phyloP scores from a whole-genome alignment of 2,797 vertebrate genomes.

The Amphiprion clarkii region DNA sequence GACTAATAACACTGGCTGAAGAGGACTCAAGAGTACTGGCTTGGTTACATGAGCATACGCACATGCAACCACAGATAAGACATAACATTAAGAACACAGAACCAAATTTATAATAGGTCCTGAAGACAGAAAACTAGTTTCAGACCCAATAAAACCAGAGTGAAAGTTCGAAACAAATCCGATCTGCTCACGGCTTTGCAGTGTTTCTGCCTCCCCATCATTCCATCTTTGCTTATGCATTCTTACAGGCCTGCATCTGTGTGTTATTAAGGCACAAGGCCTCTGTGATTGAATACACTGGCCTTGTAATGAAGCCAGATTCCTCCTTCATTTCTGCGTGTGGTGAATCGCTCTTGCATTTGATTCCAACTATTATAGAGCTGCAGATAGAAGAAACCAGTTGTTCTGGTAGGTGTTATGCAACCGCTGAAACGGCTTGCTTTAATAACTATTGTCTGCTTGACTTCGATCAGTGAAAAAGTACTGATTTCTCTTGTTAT shows the following conservation, averaged over 20 bases:
- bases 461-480: not conserved
- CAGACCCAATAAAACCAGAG: too few relatives aligned
- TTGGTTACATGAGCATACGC: not conserved
- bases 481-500: too few relatives aligned
- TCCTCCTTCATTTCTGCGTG: not conserved
- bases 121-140: too few relatives aligned
- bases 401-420: not conserved
- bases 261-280: constrained; percentile 15
- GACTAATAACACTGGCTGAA: not conserved
- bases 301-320: constrained; percentile 19
- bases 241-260: constrained; percentile 16
- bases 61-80: too few relatives aligned
- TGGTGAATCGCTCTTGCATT: not conserved
- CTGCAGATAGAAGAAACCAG: not conserved
- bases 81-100: not conserved
- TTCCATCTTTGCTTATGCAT: not conserved
- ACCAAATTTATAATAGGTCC: too few relatives aligned
- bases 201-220: not conserved
- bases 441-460: not conserved
- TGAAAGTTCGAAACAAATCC: not conserved
- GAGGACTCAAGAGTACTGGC: not conserved
- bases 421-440: not conserved
- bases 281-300: not conserved
- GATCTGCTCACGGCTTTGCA: not conserved
- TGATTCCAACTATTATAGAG: too few relatives aligned